Evolutionary conservation across 2,888 invertebrate species (phyloP), one percentile per base, ranked within the genome.

Genomic region (Mesorhabditis sp.): DNA sequence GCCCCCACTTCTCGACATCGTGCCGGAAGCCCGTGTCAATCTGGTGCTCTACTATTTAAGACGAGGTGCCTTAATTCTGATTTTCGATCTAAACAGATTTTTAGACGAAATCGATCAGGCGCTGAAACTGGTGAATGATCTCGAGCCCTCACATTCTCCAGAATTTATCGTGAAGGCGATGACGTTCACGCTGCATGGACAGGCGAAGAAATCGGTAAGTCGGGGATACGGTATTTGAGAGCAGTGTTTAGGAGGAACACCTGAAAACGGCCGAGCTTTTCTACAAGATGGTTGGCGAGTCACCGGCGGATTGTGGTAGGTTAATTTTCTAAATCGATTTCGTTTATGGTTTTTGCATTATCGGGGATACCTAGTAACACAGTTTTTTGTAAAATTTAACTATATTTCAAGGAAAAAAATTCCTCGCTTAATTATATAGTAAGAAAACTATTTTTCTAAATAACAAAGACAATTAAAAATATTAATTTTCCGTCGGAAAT

Each of bases 131-230:
- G 74, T 76, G 50, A 73, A 94, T 86, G 93, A 95, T 69, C 87
- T 96, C 67, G 94, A 95, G 83, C 94, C 97, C 0, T 91, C 93
- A 2, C 92, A 93, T 3, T 94, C 97, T 0, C 92, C 95, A 79
- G 97, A 98, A 86, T 96, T 95, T 86, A 94, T 97, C 77, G 89
- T 99, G 62, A 93, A 97, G 85, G 98, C 94, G 0, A 94, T 97
- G 42, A 95, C 96, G 0, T 94, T 95, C 86, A 94, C 95, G 0
- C 90, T 93, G 0, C 89, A 95, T 45, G 97, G 94, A 1, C 96
- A 96, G 85, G 93, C 95, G 83, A 90, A 92, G 73, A 92, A 92
- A 72, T 94, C 94, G 76, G 94, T 94, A 87, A 89, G 90, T 28
- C 28, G 1, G 28, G 28, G 28, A 28, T 28, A 88, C 67, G 45